Conservation (phyloP, 2,113 vertebrate genomes). For the Protomyctophum bolini region DNA sequence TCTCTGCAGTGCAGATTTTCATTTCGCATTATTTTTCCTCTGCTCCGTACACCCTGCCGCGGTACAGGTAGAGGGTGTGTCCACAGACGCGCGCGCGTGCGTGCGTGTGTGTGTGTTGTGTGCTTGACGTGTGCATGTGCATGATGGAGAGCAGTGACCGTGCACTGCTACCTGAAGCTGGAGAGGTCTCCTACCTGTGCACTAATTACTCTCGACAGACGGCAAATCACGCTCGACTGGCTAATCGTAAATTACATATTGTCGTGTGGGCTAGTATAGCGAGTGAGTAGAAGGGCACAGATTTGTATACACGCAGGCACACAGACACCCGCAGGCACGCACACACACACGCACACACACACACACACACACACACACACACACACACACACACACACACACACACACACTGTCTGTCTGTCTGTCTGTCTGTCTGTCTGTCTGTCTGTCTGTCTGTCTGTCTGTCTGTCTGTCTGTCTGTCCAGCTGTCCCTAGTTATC, state of each 20-base stretch:
- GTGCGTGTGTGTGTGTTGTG: background rate
- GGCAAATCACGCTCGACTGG: conserved; percentile 43
- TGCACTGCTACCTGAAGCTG: conserved; percentile 2
- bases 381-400: too few relatives aligned
- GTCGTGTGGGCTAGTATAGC: conserved; percentile 37
- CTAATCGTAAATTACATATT: conserved; percentile 53
- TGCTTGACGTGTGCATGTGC: background rate
- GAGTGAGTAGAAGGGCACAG: conserved; percentile 21
- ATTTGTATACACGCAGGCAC: conserved; percentile 4
- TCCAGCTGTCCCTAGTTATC: too few relatives aligned
- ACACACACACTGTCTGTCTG: too few relatives aligned
- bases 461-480: too few relatives aligned
- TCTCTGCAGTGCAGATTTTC: background rate
- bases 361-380: background rate
- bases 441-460: too few relatives aligned
- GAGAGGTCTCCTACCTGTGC: conserved; percentile 61
- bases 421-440: too few relatives aligned
- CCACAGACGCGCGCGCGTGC: background rate
- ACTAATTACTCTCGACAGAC: conserved; percentile 63
- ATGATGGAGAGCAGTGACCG: too few relatives aligned
- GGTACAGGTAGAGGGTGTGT: too few relatives aligned
- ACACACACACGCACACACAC: background rate
- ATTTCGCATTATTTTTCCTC: background rate
- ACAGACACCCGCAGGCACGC: conserved; percentile 13
- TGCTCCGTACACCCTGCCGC: background rate